Conservation (phyloP, 2,797 vertebrate species). For the Sebastes kiyomatsui region DNA sequence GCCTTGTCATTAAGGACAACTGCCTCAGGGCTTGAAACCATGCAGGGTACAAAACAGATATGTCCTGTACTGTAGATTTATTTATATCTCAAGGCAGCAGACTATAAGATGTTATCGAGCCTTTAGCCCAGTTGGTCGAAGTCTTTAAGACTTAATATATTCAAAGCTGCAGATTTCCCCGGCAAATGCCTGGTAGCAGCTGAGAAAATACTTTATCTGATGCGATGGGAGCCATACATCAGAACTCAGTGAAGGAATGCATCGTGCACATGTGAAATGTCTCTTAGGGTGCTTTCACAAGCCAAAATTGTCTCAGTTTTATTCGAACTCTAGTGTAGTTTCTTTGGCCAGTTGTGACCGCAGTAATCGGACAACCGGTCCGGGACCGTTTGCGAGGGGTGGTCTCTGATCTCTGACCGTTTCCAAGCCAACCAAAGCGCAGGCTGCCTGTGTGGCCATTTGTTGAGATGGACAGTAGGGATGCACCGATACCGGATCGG, state of each 20-base stretch:
- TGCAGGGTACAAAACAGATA: conserved; percentile 47
- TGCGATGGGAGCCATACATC: conserved; percentile 18
- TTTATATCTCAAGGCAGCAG: conserved; percentile 52
- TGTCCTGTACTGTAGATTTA: conserved; percentile 37
- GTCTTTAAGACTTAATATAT: conserved; percentile 56
- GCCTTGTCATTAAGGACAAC: conserved; percentile 55
- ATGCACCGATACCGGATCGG: no score
- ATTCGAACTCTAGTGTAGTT: no score
- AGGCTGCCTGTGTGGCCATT: no score
- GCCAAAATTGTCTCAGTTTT: no score
- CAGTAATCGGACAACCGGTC: no score
- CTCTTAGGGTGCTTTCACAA: background rate
- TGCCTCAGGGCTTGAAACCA: conserved; percentile 45
- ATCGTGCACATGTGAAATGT: background rate
- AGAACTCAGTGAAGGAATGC: conserved; percentile 11
- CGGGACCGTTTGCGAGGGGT: no score
- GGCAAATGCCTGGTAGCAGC: conserved; percentile 40
- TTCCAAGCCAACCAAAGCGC: fast-evolving
- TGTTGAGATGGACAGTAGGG: no score
- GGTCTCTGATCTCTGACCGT: no score
- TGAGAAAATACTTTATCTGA: conserved; percentile 39
- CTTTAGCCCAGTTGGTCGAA: conserved; percentile 40
- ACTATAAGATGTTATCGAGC: conserved; percentile 51
- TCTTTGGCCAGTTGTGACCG: no score
- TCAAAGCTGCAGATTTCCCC: conserved; percentile 52